Percentiles rank a stretch among this genome's conserved stretches.
phyloP scores from a whole-genome alignment of 2,888 invertebrate species.

The Xestia rhomboidea region DNA sequence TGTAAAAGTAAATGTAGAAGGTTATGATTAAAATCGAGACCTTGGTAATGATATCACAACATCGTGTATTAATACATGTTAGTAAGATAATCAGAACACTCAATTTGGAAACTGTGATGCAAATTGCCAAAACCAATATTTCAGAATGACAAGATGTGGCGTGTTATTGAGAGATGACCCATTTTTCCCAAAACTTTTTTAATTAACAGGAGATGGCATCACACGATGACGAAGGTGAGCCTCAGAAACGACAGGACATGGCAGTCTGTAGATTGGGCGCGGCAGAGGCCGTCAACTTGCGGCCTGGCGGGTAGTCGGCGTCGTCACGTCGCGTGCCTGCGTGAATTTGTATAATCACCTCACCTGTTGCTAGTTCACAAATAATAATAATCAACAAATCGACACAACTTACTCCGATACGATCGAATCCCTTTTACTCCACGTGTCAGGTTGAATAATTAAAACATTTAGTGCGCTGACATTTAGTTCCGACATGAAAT shows the following conservation, averaged over 20 bases:
- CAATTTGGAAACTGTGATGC: slow-evolving; percentile 8
- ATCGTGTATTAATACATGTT: background rate
- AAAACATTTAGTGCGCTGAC: slow-evolving; percentile 27
- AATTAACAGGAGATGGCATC: slow-evolving; percentile 49
- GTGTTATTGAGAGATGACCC: slow-evolving; percentile 53
- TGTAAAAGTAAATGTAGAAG: slow-evolving; percentile 1
- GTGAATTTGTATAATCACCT: slow-evolving; percentile 75
- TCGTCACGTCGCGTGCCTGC: slow-evolving; percentile 64
- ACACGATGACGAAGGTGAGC: slow-evolving; percentile 33
- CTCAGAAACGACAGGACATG: slow-evolving; percentile 22
- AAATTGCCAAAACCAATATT: slow-evolving; percentile 33
- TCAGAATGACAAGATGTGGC: slow-evolving; percentile 28
- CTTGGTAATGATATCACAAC: background rate
- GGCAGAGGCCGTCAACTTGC: slow-evolving; percentile 25
- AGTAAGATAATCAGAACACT: background rate
- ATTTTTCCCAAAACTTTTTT: slow-evolving; percentile 43
- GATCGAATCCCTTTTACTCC: slow-evolving; percentile 44
- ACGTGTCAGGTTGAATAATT: slow-evolving; percentile 51
- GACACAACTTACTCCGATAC: slow-evolving; percentile 55
- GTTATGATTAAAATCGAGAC: slow-evolving; percentile 1
- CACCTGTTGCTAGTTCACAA: slow-evolving; percentile 76
- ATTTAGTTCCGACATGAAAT: slow-evolving; percentile 22
- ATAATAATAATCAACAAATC: slow-evolving; percentile 66
- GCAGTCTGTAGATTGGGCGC: slow-evolving; percentile 48
- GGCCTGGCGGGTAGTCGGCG: slow-evolving; percentile 44